Conservation (phyloP, 2,113 vertebrate species). For the Petaurus breviceps region DNA sequence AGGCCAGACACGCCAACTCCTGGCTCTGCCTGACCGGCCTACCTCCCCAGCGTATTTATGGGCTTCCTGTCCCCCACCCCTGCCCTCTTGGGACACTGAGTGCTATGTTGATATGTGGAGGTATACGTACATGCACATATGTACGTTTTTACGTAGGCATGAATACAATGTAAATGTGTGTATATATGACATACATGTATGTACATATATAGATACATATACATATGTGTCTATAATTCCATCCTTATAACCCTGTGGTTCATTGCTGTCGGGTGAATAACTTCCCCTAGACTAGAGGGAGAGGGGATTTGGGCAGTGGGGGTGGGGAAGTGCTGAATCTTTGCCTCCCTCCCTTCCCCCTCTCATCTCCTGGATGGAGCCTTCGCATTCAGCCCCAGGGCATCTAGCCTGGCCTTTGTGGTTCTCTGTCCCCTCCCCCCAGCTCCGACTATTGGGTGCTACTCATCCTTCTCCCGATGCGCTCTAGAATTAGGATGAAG, state of each 20-base stretch:
- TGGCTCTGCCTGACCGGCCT: neutral
- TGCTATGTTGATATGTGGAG: neutral
- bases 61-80: neutral
- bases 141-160: neutral
- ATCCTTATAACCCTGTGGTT: neutral
- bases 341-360: neutral
- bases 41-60: neutral
- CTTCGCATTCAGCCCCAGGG: neutral
- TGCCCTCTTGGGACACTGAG: conserved; percentile 17
- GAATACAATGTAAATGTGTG: neutral
- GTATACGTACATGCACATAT: neutral
- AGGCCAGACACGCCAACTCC: neutral
- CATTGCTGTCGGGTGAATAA: neutral
- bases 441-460: neutral
- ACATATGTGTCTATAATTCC: neutral
- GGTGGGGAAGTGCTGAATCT: neutral
- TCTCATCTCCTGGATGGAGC: neutral
- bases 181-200: neutral
- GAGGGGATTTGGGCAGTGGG: neutral
- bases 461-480: neutral
- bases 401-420: conserved; percentile 3
- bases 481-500: neutral
- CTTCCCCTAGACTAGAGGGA: neutral
- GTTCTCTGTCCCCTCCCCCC: neutral
- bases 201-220: too few species aligned